Evolutionary conservation across 2,797 vertebrate species (phyloP).

Genomic region (Paratrypauchen microcephalus): DNA sequence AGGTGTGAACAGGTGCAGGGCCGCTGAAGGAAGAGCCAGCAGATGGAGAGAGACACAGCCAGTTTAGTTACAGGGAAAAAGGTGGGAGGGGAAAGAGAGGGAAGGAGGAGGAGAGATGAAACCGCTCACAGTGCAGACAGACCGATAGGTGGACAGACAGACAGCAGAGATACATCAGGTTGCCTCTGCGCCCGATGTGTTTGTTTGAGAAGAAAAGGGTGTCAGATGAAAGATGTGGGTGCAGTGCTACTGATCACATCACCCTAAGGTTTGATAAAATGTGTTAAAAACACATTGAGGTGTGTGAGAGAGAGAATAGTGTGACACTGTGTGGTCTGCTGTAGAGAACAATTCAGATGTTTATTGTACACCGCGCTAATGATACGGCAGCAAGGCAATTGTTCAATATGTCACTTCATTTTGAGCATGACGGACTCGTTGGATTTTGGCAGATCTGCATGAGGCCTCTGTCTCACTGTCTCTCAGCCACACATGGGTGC

Average conservation of each 20-base stretch:
- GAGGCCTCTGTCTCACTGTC: conserved; percentile 39
- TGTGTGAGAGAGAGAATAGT: conserved; percentile 41
- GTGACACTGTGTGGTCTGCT: conserved; percentile 38
- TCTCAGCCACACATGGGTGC: conserved; percentile 31
- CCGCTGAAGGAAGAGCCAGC: conserved; percentile 99
- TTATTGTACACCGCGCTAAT: conserved; percentile 45
- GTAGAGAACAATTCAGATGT: conserved; percentile 60
- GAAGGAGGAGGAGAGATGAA: conserved; percentile 82
- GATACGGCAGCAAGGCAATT: conserved; percentile 40
- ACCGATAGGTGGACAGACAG: conserved; percentile 50
- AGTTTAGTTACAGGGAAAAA: conserved; percentile 99
- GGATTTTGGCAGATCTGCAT: conserved; percentile 55
- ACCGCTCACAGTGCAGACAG: conserved; percentile 77
- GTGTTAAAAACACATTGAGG: conserved; percentile 71
- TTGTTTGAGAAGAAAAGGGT: conserved; percentile 47
- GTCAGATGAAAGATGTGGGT: conserved; percentile 38
- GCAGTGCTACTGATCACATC: conserved; percentile 58
- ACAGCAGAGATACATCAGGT: conserved; percentile 54
- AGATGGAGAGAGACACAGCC: conserved; percentile 99
- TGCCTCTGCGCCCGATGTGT: conserved; percentile 44
- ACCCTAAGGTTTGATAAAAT: conserved; percentile 66
- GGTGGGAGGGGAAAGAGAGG: conserved; percentile 68
- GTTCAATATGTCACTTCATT: conserved; percentile 64
- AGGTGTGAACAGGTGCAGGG: conserved; percentile 99
- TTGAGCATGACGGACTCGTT: conserved; percentile 35